phyloP scores from a whole-genome alignment of 1,140 invertebrate species.

The Archivesica marissinica region DNA sequence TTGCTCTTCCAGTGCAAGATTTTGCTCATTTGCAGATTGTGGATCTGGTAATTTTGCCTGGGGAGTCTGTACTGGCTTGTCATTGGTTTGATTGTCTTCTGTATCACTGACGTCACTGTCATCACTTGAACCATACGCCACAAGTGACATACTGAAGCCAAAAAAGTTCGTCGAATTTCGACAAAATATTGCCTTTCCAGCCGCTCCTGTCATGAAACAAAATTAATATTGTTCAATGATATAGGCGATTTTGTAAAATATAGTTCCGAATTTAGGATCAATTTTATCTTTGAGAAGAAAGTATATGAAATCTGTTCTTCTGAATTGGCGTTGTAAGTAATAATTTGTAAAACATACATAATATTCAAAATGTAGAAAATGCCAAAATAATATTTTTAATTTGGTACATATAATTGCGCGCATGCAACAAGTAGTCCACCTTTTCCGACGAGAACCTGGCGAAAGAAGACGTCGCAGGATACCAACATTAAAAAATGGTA shows the following conservation, averaged over 20 bases:
- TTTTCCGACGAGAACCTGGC: constrained; percentile 25
- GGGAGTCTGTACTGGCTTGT: background rate
- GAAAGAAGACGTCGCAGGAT: background rate
- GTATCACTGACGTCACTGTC: constrained; percentile 66
- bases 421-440: constrained; percentile 1
- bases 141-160: constrained; percentile 71
- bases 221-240: background rate
- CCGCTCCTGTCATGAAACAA: too few relatives aligned
- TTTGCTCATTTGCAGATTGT: too few relatives aligned
- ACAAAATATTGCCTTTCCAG: too few relatives aligned
- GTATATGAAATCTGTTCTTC: too few relatives aligned
- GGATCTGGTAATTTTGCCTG: background rate
- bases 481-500: background rate
- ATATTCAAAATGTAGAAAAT: too few relatives aligned
- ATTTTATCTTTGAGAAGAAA: too few relatives aligned
- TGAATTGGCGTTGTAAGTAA: too few relatives aligned
- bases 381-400: background rate
- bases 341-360: too few relatives aligned
- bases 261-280: background rate
- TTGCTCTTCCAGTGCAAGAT: background rate
- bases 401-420: background rate
- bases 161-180: too few relatives aligned
- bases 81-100: constrained; percentile 21
- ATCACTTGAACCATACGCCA: constrained; percentile 74
- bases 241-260: background rate